phyloP scores from a whole-genome alignment of 2,113 vertebrate species.

The Menidia beryllina region DNA sequence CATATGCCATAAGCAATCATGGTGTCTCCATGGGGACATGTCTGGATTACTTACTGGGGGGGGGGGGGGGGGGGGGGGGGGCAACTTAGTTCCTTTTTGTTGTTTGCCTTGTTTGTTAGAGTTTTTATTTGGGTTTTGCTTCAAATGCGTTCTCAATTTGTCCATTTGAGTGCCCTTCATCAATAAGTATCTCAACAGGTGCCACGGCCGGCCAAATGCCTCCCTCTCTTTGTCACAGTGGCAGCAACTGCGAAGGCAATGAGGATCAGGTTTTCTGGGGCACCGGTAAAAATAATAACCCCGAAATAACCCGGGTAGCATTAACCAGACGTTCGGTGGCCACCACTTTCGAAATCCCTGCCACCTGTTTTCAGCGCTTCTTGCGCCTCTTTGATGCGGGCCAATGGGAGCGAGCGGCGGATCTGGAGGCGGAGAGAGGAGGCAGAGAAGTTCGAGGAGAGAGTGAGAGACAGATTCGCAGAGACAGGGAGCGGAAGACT shows the following conservation, averaged over 20 bases:
- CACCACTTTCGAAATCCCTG: constrained; percentile 28
- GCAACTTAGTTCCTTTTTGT: too few species aligned
- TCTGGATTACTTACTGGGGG: not conserved
- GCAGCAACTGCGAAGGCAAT: not conserved
- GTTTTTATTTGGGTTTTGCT: not conserved
- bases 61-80: too few species aligned
- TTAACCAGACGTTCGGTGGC: constrained; percentile 20
- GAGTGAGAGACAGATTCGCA: constrained; percentile 71
- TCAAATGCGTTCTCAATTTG: not conserved
- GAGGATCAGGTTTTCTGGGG: constrained; percentile 1
- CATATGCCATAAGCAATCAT: not conserved
- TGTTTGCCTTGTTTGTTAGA: too few species aligned
- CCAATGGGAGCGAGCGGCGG: constrained; percentile 75
- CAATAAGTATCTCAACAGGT: constrained; percentile 40
- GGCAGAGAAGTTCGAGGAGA: constrained; percentile 79
- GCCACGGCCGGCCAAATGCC: not conserved
- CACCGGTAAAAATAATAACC: constrained; percentile 9
- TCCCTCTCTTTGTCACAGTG: constrained; percentile 3
- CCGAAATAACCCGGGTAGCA: constrained; percentile 12
- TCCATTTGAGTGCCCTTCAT: not conserved
- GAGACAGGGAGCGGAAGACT: constrained; percentile 54
- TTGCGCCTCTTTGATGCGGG: constrained; percentile 50
- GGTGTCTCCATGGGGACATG: too few species aligned
- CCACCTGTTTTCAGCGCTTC: constrained; percentile 70
- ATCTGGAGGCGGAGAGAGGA: constrained; percentile 76